Percentiles rank a stretch among this genome's conserved stretches.
Evolutionary conservation across 2,888 invertebrate genomes (phyloP).

Genomic region (Hylaea fasciaria): DNA sequence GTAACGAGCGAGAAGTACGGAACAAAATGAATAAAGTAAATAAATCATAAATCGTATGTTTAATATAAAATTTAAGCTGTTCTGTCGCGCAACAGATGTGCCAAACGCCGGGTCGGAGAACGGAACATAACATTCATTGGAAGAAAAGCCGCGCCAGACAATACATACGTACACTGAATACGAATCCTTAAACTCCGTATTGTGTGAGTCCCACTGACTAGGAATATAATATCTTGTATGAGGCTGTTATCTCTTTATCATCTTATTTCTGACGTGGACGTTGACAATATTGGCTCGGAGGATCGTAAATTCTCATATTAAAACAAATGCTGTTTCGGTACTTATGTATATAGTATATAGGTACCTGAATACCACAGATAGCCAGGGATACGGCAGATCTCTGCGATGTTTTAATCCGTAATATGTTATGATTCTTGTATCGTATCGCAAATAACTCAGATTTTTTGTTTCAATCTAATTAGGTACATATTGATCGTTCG

Average conservation of each 20-base stretch:
- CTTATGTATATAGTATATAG: too few relatives aligned
- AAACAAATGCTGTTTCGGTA: too few relatives aligned
- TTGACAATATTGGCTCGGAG: too few relatives aligned
- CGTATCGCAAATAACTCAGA: too few relatives aligned
- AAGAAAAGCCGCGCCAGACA: conserved; percentile 48
- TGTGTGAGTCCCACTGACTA: conserved; percentile 17
- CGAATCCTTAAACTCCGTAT: conserved; percentile 24
- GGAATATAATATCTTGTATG: conserved; percentile 13
- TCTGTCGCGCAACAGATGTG: conserved; percentile 47
- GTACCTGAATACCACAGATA: too few relatives aligned
- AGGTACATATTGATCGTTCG: too few relatives aligned
- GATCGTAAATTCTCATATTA: too few relatives aligned
- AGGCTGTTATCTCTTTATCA: conserved; percentile 25
- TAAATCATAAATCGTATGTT: conserved; percentile 19
- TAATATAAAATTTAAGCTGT: conserved; percentile 35
- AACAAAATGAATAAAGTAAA: conserved; percentile 4
- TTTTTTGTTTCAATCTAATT: too few relatives aligned
- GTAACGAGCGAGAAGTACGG: not conserved
- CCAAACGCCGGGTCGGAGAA: conserved; percentile 50
- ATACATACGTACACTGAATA: conserved; percentile 32
- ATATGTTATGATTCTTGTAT: too few relatives aligned
- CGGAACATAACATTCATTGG: conserved; percentile 59
- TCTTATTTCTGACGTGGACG: not conserved
- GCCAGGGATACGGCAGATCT: too few relatives aligned
- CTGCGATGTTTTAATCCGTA: too few relatives aligned